These are phyloP conservation scores for Lumbricus terrestris DNA, from an alignment of 2,888 invertebrate genomes.

Conservation along the genomic window DNA sequence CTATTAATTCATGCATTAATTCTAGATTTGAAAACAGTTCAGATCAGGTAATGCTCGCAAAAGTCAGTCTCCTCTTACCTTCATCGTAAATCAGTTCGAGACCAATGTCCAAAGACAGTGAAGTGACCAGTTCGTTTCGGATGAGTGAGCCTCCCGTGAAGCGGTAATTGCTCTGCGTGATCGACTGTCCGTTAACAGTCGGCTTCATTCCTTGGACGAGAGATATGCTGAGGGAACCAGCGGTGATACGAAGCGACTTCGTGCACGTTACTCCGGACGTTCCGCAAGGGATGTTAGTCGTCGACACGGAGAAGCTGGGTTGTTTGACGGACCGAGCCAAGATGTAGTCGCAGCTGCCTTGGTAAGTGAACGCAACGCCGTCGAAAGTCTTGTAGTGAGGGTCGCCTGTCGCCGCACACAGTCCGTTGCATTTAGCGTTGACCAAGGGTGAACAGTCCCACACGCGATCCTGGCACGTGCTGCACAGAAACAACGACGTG, in stretches of 20 bases:
- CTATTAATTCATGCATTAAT: too few relatives aligned
- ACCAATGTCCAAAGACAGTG: slow-evolving; percentile 24
- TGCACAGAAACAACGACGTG: slow-evolving; percentile 3
- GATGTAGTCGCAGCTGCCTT: slow-evolving; percentile 71
- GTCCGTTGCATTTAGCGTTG: slow-evolving; percentile 41
- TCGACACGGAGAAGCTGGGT: slow-evolving; percentile 66
- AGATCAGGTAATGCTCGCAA: too few relatives aligned
- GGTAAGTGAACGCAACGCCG: slow-evolving; percentile 77
- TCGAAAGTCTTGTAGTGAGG: slow-evolving; percentile 80
- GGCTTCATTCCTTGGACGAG: slow-evolving; percentile 24
- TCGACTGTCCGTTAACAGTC: slow-evolving; percentile 11
- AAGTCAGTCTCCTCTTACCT: slow-evolving; percentile 14
- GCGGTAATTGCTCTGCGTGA: not conserved
- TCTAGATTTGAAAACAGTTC: not conserved
- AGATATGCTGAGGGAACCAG: slow-evolving; percentile 30
- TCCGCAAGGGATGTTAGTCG: slow-evolving; percentile 82
- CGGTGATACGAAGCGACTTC: slow-evolving; percentile 67
- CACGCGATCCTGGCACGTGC: slow-evolving; percentile 21
- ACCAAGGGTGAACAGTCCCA: slow-evolving; percentile 7
- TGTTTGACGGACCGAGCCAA: slow-evolving; percentile 27
- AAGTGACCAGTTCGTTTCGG: slow-evolving; percentile 17
- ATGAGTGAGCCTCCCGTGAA: slow-evolving; percentile 23
- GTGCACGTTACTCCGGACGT: slow-evolving; percentile 83
- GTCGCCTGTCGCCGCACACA: slow-evolving; percentile 82
- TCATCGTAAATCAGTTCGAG: slow-evolving; percentile 33